Evolutionary conservation across 2,113 vertebrate genomes (phyloP), one percentile per base, ranked within the genome.

Genomic region (Varanus salvator): DNA sequence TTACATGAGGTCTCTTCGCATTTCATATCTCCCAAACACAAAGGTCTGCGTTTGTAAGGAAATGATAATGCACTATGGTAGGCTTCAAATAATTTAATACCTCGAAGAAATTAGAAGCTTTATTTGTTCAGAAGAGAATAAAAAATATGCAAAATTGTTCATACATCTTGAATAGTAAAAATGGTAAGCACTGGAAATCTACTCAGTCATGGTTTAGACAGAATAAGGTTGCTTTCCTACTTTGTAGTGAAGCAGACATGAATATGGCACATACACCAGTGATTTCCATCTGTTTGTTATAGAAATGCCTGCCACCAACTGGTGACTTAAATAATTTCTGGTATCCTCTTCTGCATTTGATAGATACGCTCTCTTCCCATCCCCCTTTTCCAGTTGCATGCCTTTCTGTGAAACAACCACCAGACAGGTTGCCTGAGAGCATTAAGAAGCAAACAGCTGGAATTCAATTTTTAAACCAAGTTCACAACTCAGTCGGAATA

Each of bases 391-490:
- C 15, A 23, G n/a, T 2, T 0, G 0, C 7, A 0, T 80, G 7
- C 11, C 21, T 88, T n/a, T 19, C 17, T 0, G 38, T n/a, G 75
- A 68, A 0, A 0, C 5, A 2, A 0, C 86, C 71, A 83, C 50
- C 2, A 0, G 68, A 48, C 17, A 75, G 84, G 6, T 71, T 69
- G 23, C 27, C 14, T 71, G 50, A 83, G 4, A 52, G 66, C 44
- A 6, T 52, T 29, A 64, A 57, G 0, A 8, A 29, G 90, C 52
- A 57, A 78, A 8, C 54, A 8, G 82, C n/a, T 72, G 66, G 34
- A 54, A 25, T 87, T 89, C 77, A 88, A 52, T 83, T 89, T 85
- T 0, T 4, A 86, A 87, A 69, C 8, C 19, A 80, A 69, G 80
- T 75, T 69, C 14, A 25, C 31, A n/a, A 14, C 0, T 2, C 14